Evolutionary conservation across 2,888 invertebrate species (phyloP), one percentile per base, ranked within the genome.

Genomic region (Drosophila koepferae): DNA sequence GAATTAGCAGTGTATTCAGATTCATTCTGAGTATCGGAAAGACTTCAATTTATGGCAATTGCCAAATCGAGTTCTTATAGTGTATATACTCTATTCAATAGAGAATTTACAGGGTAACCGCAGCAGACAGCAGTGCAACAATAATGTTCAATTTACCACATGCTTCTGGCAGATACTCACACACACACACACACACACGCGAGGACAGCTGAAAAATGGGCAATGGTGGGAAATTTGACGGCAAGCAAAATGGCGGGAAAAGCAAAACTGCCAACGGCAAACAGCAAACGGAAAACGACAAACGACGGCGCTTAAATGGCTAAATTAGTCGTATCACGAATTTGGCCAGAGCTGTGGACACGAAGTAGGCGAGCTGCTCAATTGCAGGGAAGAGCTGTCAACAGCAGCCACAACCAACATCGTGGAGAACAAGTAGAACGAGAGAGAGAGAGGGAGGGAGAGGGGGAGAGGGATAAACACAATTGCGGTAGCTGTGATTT

Each of bases 271-370:
- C 54, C 36, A 54, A 53, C 64, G 59, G 56, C 63, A 6, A 46
- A 28, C 16, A 16, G 48, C 16, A n/a, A 40, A 44, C 41, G 44
- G 55, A 44, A 3, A 23, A 23, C 23, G 46, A 9, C n/a, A n/a
- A 43, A 44, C 49, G 55, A 44, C 49, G 55, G 48, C 77, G 62
- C 41, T 49, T 62, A 63, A 78, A 63, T 63, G 53, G 79, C 64
- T 64, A 77, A 78, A 78, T 72, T 71, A 74, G 63, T 63, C 74
- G 74, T 59, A 56, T 63, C 71, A 74, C 56, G 74, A 51, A 71
- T 62, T 66, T 58, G 40, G 63, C 36, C 74, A 61, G 43, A 23
- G 46, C 40, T 51, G 55, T 34, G 59, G 28, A 38, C 60, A 46
- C 38, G 23, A 48, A 59, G 59, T 41, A 31, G 62, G 51, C 56